Percentiles rank a stretch among this genome's conserved stretches.
These are phyloP conservation scores for Threskiornis aethiopicus DNA, from an alignment of 2,797 vertebrate genomes.

Conservation along the genomic window DNA sequence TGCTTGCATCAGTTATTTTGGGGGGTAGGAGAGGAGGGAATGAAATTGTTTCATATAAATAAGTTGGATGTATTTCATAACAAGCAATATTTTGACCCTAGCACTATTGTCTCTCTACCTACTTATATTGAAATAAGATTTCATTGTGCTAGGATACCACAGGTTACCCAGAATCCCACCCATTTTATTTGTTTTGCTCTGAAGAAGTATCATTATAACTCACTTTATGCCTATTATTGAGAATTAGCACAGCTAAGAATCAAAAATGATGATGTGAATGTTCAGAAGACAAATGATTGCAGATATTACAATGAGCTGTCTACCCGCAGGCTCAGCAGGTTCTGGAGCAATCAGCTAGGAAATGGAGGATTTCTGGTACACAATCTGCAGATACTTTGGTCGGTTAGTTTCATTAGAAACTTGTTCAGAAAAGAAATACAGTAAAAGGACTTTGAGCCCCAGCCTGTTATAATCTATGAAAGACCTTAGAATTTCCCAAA, in stretches of 20 bases:
- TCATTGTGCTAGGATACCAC: background rate
- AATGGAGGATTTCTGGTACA: background rate
- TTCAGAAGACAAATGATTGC: background rate
- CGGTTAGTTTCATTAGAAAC: background rate
- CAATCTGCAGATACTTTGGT: background rate
- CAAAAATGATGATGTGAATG: background rate
- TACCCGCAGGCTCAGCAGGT: background rate
- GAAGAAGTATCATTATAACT: background rate
- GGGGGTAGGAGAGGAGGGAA: background rate
- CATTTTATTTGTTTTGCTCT: background rate
- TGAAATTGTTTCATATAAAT: constrained; percentile 15
- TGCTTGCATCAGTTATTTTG: constrained; percentile 26
- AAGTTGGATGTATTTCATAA: background rate
- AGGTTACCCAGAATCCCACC: background rate
- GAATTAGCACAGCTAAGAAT: background rate
- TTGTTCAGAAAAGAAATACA: background rate
- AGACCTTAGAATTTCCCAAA: background rate
- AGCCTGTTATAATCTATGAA: background rate
- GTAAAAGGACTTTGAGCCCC: background rate
- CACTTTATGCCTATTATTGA: background rate
- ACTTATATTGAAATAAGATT: background rate
- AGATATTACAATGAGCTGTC: background rate
- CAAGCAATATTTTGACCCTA: background rate
- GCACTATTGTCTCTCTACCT: background rate
- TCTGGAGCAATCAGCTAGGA: background rate